A percentile compares a stretch with the other conserved stretches of the same genome.
Evolutionary conservation across 2,888 invertebrate genomes (phyloP).

Genomic region (Scrobipalpa costella): DNA sequence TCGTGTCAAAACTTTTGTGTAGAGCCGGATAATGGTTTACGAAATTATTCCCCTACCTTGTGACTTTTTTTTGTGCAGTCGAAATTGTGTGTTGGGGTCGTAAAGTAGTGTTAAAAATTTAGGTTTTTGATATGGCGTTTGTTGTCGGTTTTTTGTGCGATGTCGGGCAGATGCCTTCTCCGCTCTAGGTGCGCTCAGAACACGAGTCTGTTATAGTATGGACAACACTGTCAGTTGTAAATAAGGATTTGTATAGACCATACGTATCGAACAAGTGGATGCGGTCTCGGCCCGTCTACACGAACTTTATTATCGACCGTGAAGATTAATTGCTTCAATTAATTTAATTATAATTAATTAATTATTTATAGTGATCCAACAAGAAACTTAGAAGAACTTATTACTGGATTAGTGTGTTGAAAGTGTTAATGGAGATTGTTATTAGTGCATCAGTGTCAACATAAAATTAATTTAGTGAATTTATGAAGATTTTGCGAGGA

Average conservation of each 20-base stretch:
- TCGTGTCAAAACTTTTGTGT: conserved; percentile 81
- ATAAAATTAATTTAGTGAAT: conserved; percentile 55
- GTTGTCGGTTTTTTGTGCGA: conserved; percentile 61
- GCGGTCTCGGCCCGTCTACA: conserved; percentile 54
- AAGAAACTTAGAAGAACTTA: conserved; percentile 64
- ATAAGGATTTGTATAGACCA: conserved; percentile 80
- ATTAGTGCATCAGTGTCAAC: conserved; percentile 68
- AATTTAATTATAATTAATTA: conserved; percentile 33
- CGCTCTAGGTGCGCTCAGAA: conserved; percentile 65
- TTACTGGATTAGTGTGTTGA: conserved; percentile 53
- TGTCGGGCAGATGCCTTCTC: conserved; percentile 68
- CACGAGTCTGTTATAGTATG: conserved; percentile 72
- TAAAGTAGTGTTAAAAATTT: conserved; percentile 75
- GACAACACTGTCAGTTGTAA: conserved; percentile 80
- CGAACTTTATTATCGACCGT: conserved; percentile 45
- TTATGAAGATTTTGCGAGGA: conserved; percentile 55
- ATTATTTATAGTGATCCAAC: conserved; percentile 56
- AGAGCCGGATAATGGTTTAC: conserved; percentile 76
- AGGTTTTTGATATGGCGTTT: conserved; percentile 64
- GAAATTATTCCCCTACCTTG: conserved; percentile 79
- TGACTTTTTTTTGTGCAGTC: conserved; percentile 76
- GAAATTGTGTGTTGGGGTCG: conserved; percentile 71
- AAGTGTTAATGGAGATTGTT: conserved; percentile 64
- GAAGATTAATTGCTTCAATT: conserved; percentile 45
- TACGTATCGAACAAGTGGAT: conserved; percentile 76